phyloP scores from a whole-genome alignment of 35 echinoderm and acorn worm genomes.

The Apostichopus japonicus region DNA sequence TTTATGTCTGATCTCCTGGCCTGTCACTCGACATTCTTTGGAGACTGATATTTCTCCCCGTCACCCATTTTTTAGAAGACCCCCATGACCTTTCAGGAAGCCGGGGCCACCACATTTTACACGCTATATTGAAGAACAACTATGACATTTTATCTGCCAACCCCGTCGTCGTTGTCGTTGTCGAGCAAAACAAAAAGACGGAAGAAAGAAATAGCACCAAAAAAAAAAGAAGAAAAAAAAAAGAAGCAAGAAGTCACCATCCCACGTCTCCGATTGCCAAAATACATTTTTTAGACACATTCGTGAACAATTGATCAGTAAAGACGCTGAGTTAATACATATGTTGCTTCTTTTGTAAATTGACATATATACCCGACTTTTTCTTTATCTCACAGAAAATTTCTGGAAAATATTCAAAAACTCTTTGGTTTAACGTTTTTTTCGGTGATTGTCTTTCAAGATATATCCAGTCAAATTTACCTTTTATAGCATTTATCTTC shows the following conservation, averaged over 20 bases:
- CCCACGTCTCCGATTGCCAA: neutral
- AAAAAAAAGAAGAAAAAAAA: neutral
- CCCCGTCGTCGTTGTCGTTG: neutral
- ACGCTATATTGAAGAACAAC: neutral
- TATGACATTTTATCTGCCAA: neutral
- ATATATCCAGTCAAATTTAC: too few relatives aligned
- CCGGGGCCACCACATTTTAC: conserved; percentile 22
- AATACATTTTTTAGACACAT: neutral
- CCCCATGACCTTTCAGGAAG: conserved; percentile 43
- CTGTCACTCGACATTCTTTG: conserved; percentile 48
- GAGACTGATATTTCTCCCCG: conserved; percentile 5
- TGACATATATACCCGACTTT: too few relatives aligned
- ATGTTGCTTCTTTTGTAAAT: neutral
- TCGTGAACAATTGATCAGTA: neutral
- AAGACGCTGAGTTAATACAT: neutral
- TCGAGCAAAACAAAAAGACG: too few relatives aligned
- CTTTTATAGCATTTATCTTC: too few relatives aligned
- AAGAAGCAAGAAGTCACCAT: neutral
- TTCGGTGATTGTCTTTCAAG: too few relatives aligned
- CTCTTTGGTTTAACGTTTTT: too few relatives aligned
- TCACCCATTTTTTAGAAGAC: conserved; percentile 48
- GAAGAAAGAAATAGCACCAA: neutral
- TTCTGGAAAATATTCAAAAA: too few relatives aligned
- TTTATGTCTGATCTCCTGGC: conserved; percentile 15
- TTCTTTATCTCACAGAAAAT: too few relatives aligned